These are phyloP conservation scores for Phrynocephalus guinanensis DNA, from an alignment of 2,797 vertebrate species.

Conservation along the genomic window DNA sequence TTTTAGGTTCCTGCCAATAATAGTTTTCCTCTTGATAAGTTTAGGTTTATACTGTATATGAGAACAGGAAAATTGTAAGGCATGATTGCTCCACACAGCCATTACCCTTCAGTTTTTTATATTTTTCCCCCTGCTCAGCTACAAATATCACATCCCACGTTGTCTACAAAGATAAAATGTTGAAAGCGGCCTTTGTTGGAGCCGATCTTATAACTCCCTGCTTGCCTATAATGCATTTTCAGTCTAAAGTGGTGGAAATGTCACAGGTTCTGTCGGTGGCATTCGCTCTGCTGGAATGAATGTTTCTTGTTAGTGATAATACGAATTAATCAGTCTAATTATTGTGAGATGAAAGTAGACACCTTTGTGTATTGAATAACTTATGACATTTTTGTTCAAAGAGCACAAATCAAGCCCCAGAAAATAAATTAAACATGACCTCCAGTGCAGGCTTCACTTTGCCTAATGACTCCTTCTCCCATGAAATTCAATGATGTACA, in stretches of 20 bases:
- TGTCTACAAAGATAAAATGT: slow-evolving; percentile 53
- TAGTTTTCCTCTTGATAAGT: slow-evolving; percentile 32
- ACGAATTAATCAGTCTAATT: slow-evolving; percentile 79
- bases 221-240: slow-evolving; percentile 54
- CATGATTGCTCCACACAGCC: background rate
- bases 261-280: slow-evolving; percentile 60
- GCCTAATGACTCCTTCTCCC: slow-evolving; percentile 68
- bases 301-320: slow-evolving; percentile 75
- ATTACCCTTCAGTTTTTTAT: slow-evolving; percentile 51
- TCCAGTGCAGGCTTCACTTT: slow-evolving; percentile 66
- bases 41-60: background rate
- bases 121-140: slow-evolving; percentile 21
- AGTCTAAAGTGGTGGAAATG: slow-evolving; percentile 65
- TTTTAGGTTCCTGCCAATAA: slow-evolving; percentile 41
- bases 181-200: slow-evolving; percentile 43
- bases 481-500: slow-evolving; percentile 67
- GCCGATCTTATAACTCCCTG: slow-evolving; percentile 49
- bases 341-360: slow-evolving; percentile 73
- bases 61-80: background rate
- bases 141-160: slow-evolving; percentile 48
- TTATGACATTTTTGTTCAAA: slow-evolving; percentile 70
- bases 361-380: slow-evolving; percentile 78
- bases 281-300: slow-evolving; percentile 67
- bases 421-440: slow-evolving; percentile 79
- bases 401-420: slow-evolving; percentile 68